phyloP scores from a whole-genome alignment of 2,888 invertebrate species.

The Drosophila macrospina region DNA sequence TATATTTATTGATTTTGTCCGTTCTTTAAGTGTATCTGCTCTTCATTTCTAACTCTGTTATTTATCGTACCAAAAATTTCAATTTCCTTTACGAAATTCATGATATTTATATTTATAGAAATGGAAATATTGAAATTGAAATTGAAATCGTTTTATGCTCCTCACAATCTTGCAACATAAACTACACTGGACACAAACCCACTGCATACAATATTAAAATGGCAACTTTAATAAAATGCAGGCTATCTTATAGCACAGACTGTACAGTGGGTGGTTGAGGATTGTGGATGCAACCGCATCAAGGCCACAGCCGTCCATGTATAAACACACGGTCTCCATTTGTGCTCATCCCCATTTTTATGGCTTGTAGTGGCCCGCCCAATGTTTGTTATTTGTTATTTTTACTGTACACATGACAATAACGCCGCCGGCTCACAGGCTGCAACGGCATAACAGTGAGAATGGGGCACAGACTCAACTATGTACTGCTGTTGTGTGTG shows the following conservation, averaged over 20 bases:
- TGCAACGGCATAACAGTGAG: conserved; percentile 2
- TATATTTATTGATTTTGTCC: neutral
- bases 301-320: conserved; percentile 59
- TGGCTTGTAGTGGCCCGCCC: conserved; percentile 47
- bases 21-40: neutral
- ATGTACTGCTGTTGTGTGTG: no score
- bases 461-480: neutral
- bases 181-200: conserved; percentile 49
- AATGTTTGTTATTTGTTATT: conserved; percentile 68
- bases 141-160: conserved; percentile 24
- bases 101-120: conserved; percentile 8
- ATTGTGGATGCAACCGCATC: conserved; percentile 43
- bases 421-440: conserved; percentile 61
- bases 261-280: neutral
- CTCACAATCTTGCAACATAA: conserved; percentile 55
- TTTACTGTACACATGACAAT: conserved; percentile 80
- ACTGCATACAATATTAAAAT: conserved; percentile 63
- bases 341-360: conserved; percentile 20
- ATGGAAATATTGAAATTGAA: conserved; percentile 34
- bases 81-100: conserved; percentile 43
- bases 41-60: conserved; percentile 4
- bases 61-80: conserved; percentile 47
- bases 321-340: conserved; percentile 13
- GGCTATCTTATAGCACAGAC: conserved; percentile 27
- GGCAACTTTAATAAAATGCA: conserved; percentile 71